A percentile compares a stretch with the other conserved stretches of the same genome.
These are phyloP conservation scores for Odontothrips loti DNA, from an alignment of 2,888 invertebrate genomes.

Conservation along the genomic window DNA sequence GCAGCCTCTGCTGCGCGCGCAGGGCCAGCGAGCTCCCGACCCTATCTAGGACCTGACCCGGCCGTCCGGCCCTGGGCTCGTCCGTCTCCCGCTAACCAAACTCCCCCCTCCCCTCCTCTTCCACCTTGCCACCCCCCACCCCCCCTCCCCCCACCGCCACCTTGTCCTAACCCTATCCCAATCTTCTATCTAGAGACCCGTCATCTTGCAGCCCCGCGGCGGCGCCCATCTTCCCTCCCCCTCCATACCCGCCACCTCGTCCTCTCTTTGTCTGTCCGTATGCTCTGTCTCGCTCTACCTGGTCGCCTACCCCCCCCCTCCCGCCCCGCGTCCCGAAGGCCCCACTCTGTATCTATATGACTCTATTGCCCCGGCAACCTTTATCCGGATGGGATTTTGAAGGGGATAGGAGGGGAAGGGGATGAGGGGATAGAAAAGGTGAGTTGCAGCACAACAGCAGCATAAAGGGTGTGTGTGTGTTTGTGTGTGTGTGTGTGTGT, in stretches of 20 bases:
- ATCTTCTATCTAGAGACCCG: neutral
- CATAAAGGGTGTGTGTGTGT: neutral
- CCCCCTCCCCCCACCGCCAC: neutral
- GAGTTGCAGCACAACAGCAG: neutral
- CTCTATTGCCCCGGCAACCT: neutral
- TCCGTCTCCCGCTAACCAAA: neutral
- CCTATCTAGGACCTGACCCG: neutral
- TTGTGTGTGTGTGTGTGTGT: neutral
- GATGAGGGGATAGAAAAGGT: neutral
- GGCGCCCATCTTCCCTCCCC: neutral
- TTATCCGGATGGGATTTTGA: neutral
- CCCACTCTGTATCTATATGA: neutral
- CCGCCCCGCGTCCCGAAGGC: neutral
- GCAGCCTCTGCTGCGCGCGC: neutral
- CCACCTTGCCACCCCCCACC: neutral
- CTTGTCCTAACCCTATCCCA: constrained; percentile 14
- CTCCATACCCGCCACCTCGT: neutral
- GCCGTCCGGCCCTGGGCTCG: neutral
- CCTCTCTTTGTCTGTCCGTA: neutral
- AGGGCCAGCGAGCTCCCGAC: neutral
- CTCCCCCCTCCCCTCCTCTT: neutral
- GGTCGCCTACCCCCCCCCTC: neutral
- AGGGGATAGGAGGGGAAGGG: neutral
- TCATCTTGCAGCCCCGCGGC: neutral
- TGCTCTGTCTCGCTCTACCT: neutral